Evolutionary conservation across 2,113 vertebrate species (phyloP), one percentile per base, ranked within the genome.

Genomic region (Nanorana parkeri): DNA sequence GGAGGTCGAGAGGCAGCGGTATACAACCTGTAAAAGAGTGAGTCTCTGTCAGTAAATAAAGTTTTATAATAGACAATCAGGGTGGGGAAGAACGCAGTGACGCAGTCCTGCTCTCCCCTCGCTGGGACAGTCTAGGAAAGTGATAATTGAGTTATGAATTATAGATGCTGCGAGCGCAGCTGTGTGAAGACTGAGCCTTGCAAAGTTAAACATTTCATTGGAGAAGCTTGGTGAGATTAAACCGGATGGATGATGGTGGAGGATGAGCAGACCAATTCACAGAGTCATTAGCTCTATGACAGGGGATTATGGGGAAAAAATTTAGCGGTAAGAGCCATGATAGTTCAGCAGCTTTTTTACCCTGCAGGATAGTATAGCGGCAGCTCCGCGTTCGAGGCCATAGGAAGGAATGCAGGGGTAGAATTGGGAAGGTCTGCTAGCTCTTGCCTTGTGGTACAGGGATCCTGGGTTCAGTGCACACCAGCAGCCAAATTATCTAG

Each of bases 101-200:
- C 15, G 23, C 47, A 5, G 16, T 19, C 17, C 26, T 36, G 71
- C 29, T 58, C 26, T 24, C 24, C 17, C 19, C 4, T n/a, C 17
- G 26, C 69, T n/a, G 69, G 26, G 41, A 47, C 23, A 24, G 15
- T 28, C 29, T 32, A 23, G 28, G 28, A 17, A 58, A 74, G 28
- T 5, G 71, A 60, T 74, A 74, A 74, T 74, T 32, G 52, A 60
- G 54, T 29, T 26, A 60, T 74, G 71, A 58, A 74, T 74, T 58
- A 74, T 32, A 74, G 56, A 74, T 74, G 55, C 54, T 60, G 17
- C 54, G 28, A 60, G 32, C 55, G 21, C 71, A 74, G 55, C 71
- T 60, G 55, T 16, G 26, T 6, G 19, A 21, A 47, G 52, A 47
- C 54, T 32, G 55, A 47, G 15, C 2, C 20, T 26, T 10, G 60